Evolutionary conservation across 1,140 invertebrate species (phyloP).

Genomic region (Lasaia peninsularis): DNA sequence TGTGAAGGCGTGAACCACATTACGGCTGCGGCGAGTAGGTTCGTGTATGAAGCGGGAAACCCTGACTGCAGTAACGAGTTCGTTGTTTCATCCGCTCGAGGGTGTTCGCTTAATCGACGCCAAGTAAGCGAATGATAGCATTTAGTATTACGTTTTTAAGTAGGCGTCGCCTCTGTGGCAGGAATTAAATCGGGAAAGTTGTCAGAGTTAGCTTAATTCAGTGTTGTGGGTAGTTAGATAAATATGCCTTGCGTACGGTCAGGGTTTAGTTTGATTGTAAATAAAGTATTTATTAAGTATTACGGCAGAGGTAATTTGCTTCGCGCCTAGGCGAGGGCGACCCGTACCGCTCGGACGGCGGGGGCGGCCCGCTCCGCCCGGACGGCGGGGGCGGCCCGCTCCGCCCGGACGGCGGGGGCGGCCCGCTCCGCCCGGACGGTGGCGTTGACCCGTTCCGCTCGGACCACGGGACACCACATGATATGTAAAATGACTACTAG

Average conservation of each 20-base stretch:
- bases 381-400: too few species aligned
- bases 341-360: constrained; percentile 13
- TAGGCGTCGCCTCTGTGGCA: not conserved
- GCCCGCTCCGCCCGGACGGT: too few species aligned
- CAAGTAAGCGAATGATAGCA: not conserved
- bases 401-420: not conserved
- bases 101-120: not conserved
- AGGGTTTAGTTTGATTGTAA: constrained; percentile 45
- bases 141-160: not conserved
- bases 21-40: constrained; percentile 47
- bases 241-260: constrained; percentile 24
- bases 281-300: constrained; percentile 71
- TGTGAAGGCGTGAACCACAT: constrained; percentile 67
- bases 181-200: constrained; percentile 17
- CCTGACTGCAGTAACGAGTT: constrained; percentile 4
- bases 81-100: not conserved
- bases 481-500: too few species aligned
- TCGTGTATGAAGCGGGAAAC: constrained; percentile 29
- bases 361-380: not conserved
- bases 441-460: too few species aligned
- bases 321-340: constrained; percentile 46
- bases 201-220: constrained; percentile 20
- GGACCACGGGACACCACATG: too few species aligned
- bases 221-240: constrained; percentile 31
- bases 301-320: constrained; percentile 65